These are phyloP conservation scores for Cotesia typhae DNA, from an alignment of 1,140 invertebrate species.

Conservation along the genomic window DNA sequence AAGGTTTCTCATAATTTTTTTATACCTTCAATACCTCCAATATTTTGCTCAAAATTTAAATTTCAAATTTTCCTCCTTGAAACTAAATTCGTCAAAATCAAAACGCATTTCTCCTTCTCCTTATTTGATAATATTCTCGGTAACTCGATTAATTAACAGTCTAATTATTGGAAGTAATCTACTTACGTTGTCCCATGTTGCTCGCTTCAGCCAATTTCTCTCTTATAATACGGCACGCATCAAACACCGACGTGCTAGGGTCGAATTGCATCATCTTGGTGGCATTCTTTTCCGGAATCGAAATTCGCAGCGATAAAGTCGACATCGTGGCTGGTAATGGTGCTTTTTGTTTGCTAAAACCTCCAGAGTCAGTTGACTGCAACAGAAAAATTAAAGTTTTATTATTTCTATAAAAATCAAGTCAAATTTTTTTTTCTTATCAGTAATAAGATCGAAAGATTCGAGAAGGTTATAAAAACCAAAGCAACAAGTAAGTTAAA, in stretches of 20 bases:
- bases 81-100: too few species aligned
- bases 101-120: too few species aligned
- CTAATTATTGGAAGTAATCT: conserved; percentile 14
- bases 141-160: background rate
- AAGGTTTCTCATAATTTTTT: too few species aligned
- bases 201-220: conserved; percentile 90
- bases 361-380: conserved; percentile 58
- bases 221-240: conserved; percentile 93
- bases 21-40: too few species aligned
- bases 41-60: too few species aligned
- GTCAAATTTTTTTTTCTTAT: background rate
- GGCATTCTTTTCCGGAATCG: conserved; percentile 90
- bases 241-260: conserved; percentile 90
- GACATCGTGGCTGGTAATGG: conserved; percentile 68
- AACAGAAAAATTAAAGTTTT: conserved; percentile 38
- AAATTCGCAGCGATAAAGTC: conserved; percentile 91
- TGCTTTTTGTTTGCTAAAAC: conserved; percentile 52
- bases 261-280: conserved; percentile 99
- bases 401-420: background rate
- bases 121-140: background rate
- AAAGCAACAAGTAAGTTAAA: conserved; percentile 13
- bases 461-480: background rate
- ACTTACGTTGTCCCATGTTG: conserved; percentile 84
- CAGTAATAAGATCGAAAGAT: background rate
- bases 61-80: too few species aligned